Evolutionary conservation across 2,797 vertebrate genomes (phyloP), one percentile per base, ranked within the genome.

Genomic region (Loriculus beryllinus): DNA sequence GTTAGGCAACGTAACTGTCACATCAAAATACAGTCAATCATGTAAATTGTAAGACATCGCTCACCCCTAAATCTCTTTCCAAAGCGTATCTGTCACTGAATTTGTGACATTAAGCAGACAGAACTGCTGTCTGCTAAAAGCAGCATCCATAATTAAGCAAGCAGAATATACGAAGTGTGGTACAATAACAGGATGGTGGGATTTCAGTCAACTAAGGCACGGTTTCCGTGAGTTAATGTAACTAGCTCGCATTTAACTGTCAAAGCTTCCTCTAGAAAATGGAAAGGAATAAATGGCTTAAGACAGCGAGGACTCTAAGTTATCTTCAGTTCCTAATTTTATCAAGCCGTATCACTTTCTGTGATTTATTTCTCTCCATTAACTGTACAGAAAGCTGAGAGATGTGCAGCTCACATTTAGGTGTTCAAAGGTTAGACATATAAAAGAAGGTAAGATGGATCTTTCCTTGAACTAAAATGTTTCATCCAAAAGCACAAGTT

Each of bases 141-240:
- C 67, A 78, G 90, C 62, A 93, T 88, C 90, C 87, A 65, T 86
- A 95, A 96, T 92, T 88, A 94, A 88, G 79, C 42, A 74, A 75
- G 65, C 39, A 86, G 91, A 96, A 83, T 52, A 82, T 26, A 72
- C 29, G 39, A 92, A 92, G 74, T 69, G 62, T 59, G 37, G 48
- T 18, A 62, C 42, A 84, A 29, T 71, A 85, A 78, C 60, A 90
- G 87, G 52, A 90, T 86, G 72, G 82, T 49, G 72, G 69, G 77
- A 86, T 92, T 96, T 86, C 91, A 94, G 79, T 57, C 90, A 83
- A 63, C 72, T 33, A 51, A 74, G 42, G 72, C 68, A 71, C 85
- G 60, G 79, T 45, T 92, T 93, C 84, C 86, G 18, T 0, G 2
- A 70, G 82, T 57, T 88, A 84, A 86, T 1, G 25, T 31, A 88